Base-by-base conservation (phyloP, 2,888 invertebrate species). In the Sthenelais limicola region DNA sequence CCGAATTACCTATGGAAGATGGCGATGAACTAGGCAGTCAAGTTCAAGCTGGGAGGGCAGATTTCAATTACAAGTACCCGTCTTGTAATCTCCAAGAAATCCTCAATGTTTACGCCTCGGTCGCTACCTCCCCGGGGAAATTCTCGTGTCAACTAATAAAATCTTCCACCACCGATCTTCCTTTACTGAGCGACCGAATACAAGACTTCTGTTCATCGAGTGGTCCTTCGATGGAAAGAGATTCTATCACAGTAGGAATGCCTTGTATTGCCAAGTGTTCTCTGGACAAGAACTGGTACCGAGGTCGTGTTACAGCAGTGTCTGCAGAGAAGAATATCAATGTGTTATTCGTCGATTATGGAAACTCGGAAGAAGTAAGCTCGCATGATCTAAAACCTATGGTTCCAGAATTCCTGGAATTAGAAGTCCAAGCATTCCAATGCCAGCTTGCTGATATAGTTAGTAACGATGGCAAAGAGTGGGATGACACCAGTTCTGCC, bases 271-370 rank as follows among this genome's bases (percentile, higher is more conserved):
- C 82, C 0, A 74, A 77, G 47, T 83, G 74, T 66, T 35, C 75
- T n/a, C 83, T 82, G 30, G 85, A 85, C 76, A 81, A 80, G 33
- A 78, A 80, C 2, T 86, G 86, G 85, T 84, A 83, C 73, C 73
- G 86, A 9, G 83, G 79, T 0, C 26, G n/a, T 12, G 47, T 77
- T 15, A 21, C 33, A 26, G 73, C 68, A 0, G 71, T 73, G 3
- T 54, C 15, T 18, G 73, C 80, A 0, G 28, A 72, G 1, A n/a
- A n/a, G n/a, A n/a, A n/a, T n/a, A n/a, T n/a, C n/a, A n/a, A n/a
- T n/a, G 81, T 84, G 1, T 54, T 76, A n/a, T 80, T 79, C 58
- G 80, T 84, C 9, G 84, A 84, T 73, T 86, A 85, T 76, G 86
- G 86, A 26, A 86, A 85, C 66, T 73, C 78, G 3, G 85, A 84